A percentile compares a stretch with the other conserved stretches of the same genome.
phyloP scores from a whole-genome alignment of 2,113 vertebrate genomes.

The Hippolais icterina region DNA sequence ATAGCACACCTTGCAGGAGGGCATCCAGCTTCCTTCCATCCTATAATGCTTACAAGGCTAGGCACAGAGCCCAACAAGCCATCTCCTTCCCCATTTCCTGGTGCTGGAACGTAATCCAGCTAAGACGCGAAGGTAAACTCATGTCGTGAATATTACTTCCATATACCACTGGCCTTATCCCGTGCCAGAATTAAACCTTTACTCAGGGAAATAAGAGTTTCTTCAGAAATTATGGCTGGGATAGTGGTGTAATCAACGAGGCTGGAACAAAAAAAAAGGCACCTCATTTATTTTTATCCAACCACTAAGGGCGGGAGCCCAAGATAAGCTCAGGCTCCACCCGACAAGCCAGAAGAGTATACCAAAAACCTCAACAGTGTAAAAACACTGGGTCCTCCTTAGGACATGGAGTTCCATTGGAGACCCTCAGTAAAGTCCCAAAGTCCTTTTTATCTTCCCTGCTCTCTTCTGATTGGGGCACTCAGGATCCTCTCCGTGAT shows the following conservation, averaged over 20 bases:
- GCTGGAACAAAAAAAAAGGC: too few relatives aligned
- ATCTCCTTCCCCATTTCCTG: background rate
- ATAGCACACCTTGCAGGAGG: constrained; percentile 9
- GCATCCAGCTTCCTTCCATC: constrained; percentile 24
- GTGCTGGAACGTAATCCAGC: background rate
- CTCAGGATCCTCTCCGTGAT: too few relatives aligned
- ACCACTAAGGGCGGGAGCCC: too few relatives aligned
- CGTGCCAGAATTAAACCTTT: background rate
- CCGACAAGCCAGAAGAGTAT: too few relatives aligned
- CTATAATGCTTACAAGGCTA: background rate
- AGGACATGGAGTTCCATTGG: too few relatives aligned
- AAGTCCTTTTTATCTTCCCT: too few relatives aligned
- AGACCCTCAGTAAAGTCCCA: too few relatives aligned
- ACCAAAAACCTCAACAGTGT: too few relatives aligned
- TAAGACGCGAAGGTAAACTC: background rate
- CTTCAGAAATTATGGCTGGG: background rate
- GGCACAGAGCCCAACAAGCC: constrained; percentile 23
- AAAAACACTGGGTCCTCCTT: too few relatives aligned
- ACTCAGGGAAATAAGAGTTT: background rate
- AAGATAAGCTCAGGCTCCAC: too few relatives aligned
- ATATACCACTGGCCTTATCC: background rate
- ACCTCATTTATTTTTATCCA: too few relatives aligned
- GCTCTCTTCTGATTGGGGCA: too few relatives aligned
- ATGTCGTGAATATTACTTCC: background rate
- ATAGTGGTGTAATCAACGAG: background rate